Evolutionary conservation across 2,888 invertebrate species (phyloP), one percentile per base, ranked within the genome.

Genomic region (Acleris emargana): DNA sequence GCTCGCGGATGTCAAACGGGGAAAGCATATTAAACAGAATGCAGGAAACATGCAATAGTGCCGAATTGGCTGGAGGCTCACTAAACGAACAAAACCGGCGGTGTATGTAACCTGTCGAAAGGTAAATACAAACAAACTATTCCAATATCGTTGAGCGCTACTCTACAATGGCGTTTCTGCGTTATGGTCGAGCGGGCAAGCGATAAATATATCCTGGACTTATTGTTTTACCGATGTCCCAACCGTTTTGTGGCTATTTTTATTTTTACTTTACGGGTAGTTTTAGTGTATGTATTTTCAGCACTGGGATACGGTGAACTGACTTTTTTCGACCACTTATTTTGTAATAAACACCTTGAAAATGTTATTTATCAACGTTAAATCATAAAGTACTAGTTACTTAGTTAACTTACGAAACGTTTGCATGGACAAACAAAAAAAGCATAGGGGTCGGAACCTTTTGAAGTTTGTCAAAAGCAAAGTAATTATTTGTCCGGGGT

Each of bases 101-200:
- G 72, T 79, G 73, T 71, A 71, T 72, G 51, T 62, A 50, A 67
- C 58, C 64, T 68, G 59, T 68, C 72, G 81, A 78, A 82, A 83
- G 76, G 83, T 83, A 86, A 87, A 86, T 73, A 85, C 79, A 81
- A 83, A 84, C 82, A 83, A 63, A 68, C 68, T 64, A 83, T 82
- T 82, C 77, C 84, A 85, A 86, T 87, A 86, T 84, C 82, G 85
- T 79, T 77, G 79, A 77, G 78, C 80, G 78, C 73, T 72, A 72
- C 73, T 77, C 72, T 74, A 78, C 78, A 74, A 76, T 75, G 73
- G 80, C 78, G 64, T 79, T 82, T 77, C 72, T 73, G 70, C 73
- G 72, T 73, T 76, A 81, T 80, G 83, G 82, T 77, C 80, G 79
- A 78, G 75, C 75, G 83, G 73, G 73, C 76, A 75, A 74, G 76